These are phyloP conservation scores for Dipodomys merriami DNA, from an alignment of 2,113 vertebrate species.

Conservation along the genomic window DNA sequence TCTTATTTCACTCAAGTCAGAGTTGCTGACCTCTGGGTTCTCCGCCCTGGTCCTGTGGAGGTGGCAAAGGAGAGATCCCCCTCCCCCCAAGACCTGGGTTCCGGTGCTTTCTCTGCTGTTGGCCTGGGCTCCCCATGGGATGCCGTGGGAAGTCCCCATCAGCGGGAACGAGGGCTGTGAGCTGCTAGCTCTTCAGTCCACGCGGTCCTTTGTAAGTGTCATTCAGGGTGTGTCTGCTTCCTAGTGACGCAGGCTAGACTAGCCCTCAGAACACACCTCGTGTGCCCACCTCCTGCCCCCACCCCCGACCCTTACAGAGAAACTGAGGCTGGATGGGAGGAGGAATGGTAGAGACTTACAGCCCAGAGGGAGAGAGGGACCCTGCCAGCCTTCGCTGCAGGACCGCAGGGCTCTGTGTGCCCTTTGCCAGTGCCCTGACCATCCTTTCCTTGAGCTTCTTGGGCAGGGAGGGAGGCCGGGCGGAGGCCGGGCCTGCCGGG, in stretches of 20 bases:
- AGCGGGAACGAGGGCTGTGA: not conserved
- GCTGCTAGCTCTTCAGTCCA: not conserved
- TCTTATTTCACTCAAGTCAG: not conserved
- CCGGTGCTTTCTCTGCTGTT: not conserved
- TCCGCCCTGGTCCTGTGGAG: not conserved
- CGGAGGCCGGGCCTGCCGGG: accelerated
- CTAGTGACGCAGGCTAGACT: not conserved
- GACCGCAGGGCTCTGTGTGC: not conserved
- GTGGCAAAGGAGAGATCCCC: too few relatives aligned
- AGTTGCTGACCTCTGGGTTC: not conserved
- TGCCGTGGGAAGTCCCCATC: not conserved
- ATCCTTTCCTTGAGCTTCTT: not conserved
- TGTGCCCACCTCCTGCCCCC: not conserved
- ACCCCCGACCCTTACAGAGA: not conserved
- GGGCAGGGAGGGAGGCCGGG: not conserved
- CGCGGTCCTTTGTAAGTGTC: not conserved
- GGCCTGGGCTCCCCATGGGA: not conserved
- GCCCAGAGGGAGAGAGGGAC: not conserved
- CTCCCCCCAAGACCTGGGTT: not conserved
- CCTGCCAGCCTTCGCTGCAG: not conserved
- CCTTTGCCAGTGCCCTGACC: not conserved
- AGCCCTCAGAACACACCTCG: not conserved
- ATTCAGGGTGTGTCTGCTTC: not conserved
- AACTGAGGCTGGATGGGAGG: not conserved
- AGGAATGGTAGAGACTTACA: not conserved